Evolutionary conservation across 1,140 invertebrate genomes (phyloP), one percentile per base, ranked within the genome.

Genomic region (Zophobas atratus): DNA sequence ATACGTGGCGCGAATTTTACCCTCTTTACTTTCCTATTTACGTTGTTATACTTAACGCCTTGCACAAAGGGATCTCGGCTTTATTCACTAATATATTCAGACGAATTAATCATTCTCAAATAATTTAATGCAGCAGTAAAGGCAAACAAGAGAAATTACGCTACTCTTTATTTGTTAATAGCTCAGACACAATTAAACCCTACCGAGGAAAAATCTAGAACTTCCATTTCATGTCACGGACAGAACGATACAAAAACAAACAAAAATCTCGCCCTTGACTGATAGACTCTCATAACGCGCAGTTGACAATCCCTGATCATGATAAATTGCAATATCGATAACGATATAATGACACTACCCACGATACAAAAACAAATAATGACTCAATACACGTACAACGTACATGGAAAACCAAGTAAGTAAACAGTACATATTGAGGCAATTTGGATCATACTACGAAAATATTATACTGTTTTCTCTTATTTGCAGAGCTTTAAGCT

Each of bases 1-100:
- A 57, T 77, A 55, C 76, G 76, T 77, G 76, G 56, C n/a, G 38
- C 46, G 76, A 72, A 77, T 77, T 72, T 63, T 55, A 57, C 49
- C 39, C 60, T 67, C 39, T 67, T 67, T 67, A 67, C 60, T 41
- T 67, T 67, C 38, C 33, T 35, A 35, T 57, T 57, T 36, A 57
- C 32, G 20, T 2, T 35, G 55, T 57, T 43, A 67, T 67, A 51
- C 49, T 67, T 46, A 43, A 32, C 60, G 39, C 60, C 43, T 3
- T 4, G 3, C 3, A 39, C 57, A 63, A 63, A 63, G 57, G 57
- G 57, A 38, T 63, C 57, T 39, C n/a, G 1, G 2, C 57, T 0
- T 63, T 63, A 36, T 41, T 0, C 60, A 33, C 38, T 67, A 43
- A 67, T 67, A 67, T 41, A 67, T 67, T 67, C 60, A 8, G 20